A percentile compares a stretch with the other conserved stretches of the same genome.
These are phyloP conservation scores for Alviniconcha strummeri DNA, from an alignment of 2,888 invertebrate genomes.

Conservation along the genomic window DNA sequence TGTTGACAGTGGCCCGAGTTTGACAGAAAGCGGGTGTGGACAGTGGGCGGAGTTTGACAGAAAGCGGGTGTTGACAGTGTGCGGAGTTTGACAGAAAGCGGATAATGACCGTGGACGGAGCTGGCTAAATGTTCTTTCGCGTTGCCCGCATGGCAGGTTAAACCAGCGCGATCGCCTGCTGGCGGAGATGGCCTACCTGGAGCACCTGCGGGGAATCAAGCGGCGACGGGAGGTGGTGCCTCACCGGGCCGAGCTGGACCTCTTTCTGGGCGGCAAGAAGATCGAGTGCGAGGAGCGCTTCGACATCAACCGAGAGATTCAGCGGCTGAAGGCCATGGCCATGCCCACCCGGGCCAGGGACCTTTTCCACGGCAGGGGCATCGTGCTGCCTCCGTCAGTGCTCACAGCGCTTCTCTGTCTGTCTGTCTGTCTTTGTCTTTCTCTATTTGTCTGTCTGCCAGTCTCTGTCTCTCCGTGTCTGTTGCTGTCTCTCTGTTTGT, in stretches of 20 bases:
- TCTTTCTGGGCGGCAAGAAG: conserved; percentile 67
- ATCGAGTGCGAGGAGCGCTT: conserved; percentile 67
- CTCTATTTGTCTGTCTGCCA: background rate
- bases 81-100: too few species aligned
- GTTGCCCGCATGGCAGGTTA: background rate
- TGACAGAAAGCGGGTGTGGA: too few species aligned
- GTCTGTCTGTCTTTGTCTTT: background rate
- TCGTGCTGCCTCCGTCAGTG: conserved; percentile 64
- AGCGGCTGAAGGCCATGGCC: conserved; percentile 62
- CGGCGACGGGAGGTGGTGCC: conserved; percentile 59
- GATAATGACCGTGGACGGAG: too few species aligned
- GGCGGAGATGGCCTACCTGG: conserved; percentile 64
- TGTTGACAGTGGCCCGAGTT: too few species aligned
- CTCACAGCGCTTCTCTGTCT: too few species aligned
- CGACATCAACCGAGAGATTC: conserved; percentile 64
- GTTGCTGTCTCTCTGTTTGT: background rate
- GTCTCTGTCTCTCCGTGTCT: background rate
- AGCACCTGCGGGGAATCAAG: conserved; percentile 60
- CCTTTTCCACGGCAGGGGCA: conserved; percentile 67
- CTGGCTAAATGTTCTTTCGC: too few species aligned
- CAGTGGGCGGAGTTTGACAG: too few species aligned
- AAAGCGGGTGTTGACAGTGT: too few species aligned
- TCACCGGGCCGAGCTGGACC: conserved; percentile 62
- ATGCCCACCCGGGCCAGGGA: conserved; percentile 66
- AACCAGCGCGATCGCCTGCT: conserved; percentile 54